phyloP scores from a whole-genome alignment of 2,888 invertebrate species.

The Hyalella azteca region DNA sequence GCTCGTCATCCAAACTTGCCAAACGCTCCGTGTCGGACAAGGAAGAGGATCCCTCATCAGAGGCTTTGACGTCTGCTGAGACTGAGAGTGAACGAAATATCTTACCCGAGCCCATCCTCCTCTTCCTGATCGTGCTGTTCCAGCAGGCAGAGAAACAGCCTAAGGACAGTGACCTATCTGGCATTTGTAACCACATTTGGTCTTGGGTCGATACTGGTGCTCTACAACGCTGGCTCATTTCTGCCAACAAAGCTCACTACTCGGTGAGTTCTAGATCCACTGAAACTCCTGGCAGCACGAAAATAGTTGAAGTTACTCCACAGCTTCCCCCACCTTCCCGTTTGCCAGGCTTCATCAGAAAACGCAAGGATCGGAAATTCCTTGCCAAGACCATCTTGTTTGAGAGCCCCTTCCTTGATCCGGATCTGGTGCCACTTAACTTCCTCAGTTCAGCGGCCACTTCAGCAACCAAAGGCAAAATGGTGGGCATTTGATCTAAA shows the following conservation, averaged over 20 bases:
- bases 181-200: slow-evolving; percentile 60
- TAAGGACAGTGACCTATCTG: slow-evolving; percentile 70
- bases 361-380: not conserved
- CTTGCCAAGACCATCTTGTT: not conserved
- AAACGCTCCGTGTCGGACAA: not conserved
- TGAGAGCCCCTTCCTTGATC: not conserved
- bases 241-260: slow-evolving; percentile 61
- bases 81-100: not conserved
- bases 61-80: not conserved
- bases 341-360: not conserved
- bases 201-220: slow-evolving; percentile 65
- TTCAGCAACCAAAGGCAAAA: not conserved
- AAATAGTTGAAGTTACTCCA: not conserved
- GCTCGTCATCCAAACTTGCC: slow-evolving; percentile 52
- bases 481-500: not conserved
- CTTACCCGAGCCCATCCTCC: not conserved
- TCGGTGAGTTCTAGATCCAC: slow-evolving; percentile 31
- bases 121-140: not conserved
- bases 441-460: slow-evolving; percentile 10
- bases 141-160: slow-evolving; percentile 67
- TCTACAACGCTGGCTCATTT: slow-evolving; percentile 51
- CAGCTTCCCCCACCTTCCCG: not conserved
- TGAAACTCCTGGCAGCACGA: slow-evolving; percentile 47
- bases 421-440: not conserved
- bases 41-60: not conserved